Percentiles rank a stretch among this genome's conserved stretches.
Evolutionary conservation across 1,140 invertebrate species (phyloP).

Genomic region (Drosophila prosaltans): DNA sequence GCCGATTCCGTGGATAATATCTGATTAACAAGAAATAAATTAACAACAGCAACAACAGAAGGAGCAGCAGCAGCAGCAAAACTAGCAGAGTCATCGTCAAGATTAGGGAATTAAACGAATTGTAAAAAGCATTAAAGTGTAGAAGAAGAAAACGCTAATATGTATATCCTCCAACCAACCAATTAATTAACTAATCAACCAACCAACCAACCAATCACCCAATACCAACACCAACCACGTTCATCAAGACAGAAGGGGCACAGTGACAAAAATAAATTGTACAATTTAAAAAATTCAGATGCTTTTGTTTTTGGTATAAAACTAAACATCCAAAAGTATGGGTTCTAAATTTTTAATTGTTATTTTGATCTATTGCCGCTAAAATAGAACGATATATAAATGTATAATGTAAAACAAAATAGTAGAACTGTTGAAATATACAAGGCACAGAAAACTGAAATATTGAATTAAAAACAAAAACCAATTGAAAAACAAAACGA

Average conservation of each 20-base stretch:
- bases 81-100: conserved; percentile 55
- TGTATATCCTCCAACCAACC: conserved; percentile 1
- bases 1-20: conserved; percentile 90
- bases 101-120: conserved; percentile 75
- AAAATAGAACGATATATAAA: conserved; percentile 38
- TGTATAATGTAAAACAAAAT: conserved; percentile 23
- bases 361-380: conserved; percentile 34
- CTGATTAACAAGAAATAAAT: conserved; percentile 78
- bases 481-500: conserved; percentile 33
- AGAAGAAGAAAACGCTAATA: background rate
- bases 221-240: conserved; percentile 11
- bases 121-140: conserved; percentile 63
- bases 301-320: conserved; percentile 20
- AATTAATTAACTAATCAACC: conserved; percentile 17
- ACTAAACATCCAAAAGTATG: conserved; percentile 17
- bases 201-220: background rate
- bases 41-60: conserved; percentile 21
- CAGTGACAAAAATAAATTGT: conserved; percentile 7
- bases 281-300: conserved; percentile 29
- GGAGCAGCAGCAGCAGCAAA: conserved; percentile 38
- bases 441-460: conserved; percentile 43
- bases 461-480: conserved; percentile 62
- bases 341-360: conserved; percentile 49
- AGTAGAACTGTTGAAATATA: conserved; percentile 50
- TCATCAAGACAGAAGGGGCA: conserved; percentile 10